A percentile compares a stretch with the other conserved stretches of the same genome.
Evolutionary conservation across 2,888 invertebrate genomes (phyloP).

Genomic region (Ophion costatus): DNA sequence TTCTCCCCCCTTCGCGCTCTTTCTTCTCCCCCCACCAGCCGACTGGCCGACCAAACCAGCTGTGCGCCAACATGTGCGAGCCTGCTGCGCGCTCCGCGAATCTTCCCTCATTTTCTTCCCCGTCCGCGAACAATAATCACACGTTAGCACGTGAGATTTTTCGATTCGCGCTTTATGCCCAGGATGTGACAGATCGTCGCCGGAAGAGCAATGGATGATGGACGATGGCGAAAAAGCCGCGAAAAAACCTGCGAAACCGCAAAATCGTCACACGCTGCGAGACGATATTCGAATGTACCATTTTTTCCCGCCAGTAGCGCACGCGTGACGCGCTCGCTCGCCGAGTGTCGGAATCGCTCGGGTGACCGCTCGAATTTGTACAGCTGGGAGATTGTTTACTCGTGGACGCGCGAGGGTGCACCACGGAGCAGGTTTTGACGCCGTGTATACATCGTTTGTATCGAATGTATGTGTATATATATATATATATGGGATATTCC

Average conservation of each 20-base stretch:
- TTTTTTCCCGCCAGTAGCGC: slow-evolving; percentile 52
- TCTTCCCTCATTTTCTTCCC: neutral
- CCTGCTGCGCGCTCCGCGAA: slow-evolving; percentile 55
- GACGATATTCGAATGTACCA: slow-evolving; percentile 18
- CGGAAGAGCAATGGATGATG: neutral
- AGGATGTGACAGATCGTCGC: neutral
- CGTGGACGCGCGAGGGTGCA: slow-evolving; percentile 17
- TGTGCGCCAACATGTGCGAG: slow-evolving; percentile 64
- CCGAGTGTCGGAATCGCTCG: slow-evolving; percentile 19
- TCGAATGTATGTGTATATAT: neutral
- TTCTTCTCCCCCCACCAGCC: slow-evolving; percentile 10
- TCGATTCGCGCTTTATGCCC: neutral
- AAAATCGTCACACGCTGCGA: neutral
- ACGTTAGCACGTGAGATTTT: neutral
- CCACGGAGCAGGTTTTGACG: neutral
- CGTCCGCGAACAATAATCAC: neutral
- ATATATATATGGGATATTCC: neutral
- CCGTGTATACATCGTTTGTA: neutral
- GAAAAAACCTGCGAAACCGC: neutral
- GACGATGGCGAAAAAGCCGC: neutral
- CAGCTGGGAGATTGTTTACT: slow-evolving; percentile 63
- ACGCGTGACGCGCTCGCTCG: slow-evolving; percentile 15
- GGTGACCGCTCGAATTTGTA: slow-evolving; percentile 32
- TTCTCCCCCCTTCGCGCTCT: slow-evolving; percentile 19
- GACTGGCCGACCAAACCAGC: slow-evolving; percentile 44